phyloP scores from a whole-genome alignment of 2,888 invertebrate genomes.

The Hirtodrosophila duncani region DNA sequence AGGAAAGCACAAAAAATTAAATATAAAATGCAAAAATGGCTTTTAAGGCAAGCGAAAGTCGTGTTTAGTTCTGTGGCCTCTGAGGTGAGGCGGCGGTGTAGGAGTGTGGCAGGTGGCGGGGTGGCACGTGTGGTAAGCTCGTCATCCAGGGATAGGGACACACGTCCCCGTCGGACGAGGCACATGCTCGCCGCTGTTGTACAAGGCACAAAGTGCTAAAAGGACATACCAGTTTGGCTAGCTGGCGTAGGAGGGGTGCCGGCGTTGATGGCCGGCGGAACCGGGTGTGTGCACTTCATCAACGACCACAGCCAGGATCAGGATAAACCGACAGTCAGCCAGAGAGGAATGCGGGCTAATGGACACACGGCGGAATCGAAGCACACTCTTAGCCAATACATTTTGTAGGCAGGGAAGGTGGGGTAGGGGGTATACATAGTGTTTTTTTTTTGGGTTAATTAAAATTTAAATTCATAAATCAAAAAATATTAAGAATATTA shows the following conservation, averaged over 20 bases:
- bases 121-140: constrained; percentile 19
- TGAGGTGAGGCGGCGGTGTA: neutral
- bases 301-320: constrained; percentile 65
- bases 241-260: constrained; percentile 1
- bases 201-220: constrained; percentile 51
- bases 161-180: too few relatives aligned
- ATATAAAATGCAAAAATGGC: constrained; percentile 71
- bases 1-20: constrained; percentile 46
- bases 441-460: too few relatives aligned
- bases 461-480: too few relatives aligned
- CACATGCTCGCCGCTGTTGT: constrained; percentile 1
- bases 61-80: constrained; percentile 42
- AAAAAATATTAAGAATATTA: too few relatives aligned
- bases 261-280: constrained; percentile 4
- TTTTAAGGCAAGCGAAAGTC: constrained; percentile 67
- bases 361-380: too few relatives aligned
- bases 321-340: too few relatives aligned
- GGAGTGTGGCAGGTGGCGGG: constrained; percentile 15
- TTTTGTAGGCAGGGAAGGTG: too few relatives aligned
- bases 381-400: too few relatives aligned
- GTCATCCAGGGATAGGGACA: neutral
- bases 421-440: too few relatives aligned
- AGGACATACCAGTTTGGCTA: constrained; percentile 55
- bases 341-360: too few relatives aligned
- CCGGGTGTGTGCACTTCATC: constrained; percentile 62